Percentiles rank a stretch among this genome's conserved stretches.
Conservation (phyloP, 2,797 vertebrate genomes). For the Bradypodion pumilum region DNA sequence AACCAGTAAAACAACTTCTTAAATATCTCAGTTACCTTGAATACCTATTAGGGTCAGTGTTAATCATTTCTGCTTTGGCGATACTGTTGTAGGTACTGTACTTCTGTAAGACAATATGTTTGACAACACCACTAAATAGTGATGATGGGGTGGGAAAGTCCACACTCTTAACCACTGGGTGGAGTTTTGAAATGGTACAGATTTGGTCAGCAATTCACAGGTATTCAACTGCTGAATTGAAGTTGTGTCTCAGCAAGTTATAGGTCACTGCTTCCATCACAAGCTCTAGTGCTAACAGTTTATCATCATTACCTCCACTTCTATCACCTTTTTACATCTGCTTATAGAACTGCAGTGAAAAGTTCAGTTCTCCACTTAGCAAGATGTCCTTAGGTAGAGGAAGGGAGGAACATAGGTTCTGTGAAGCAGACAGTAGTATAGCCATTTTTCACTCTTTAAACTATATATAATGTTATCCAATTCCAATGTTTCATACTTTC, state of each 20-base stretch:
- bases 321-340: not conserved
- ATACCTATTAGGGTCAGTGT: no score
- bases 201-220: not conserved
- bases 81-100: not conserved
- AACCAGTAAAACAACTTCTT: no score
- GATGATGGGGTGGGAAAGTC: not conserved
- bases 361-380: no score
- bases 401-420: not conserved
- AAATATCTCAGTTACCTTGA: no score
- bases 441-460: not conserved
- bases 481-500: not conserved
- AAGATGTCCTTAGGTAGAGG: no score
- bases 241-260: not conserved
- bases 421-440: not conserved
- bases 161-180: not conserved
- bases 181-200: not conserved
- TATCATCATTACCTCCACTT: not conserved
- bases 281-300: not conserved
- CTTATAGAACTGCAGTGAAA: not conserved
- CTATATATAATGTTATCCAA: not conserved
- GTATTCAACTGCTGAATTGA: not conserved
- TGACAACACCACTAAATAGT: not conserved
- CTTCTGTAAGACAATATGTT: not conserved
- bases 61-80: no score
- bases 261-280: not conserved